Conservation (phyloP, 2,888 invertebrate species). For the Cephus pulcher region DNA sequence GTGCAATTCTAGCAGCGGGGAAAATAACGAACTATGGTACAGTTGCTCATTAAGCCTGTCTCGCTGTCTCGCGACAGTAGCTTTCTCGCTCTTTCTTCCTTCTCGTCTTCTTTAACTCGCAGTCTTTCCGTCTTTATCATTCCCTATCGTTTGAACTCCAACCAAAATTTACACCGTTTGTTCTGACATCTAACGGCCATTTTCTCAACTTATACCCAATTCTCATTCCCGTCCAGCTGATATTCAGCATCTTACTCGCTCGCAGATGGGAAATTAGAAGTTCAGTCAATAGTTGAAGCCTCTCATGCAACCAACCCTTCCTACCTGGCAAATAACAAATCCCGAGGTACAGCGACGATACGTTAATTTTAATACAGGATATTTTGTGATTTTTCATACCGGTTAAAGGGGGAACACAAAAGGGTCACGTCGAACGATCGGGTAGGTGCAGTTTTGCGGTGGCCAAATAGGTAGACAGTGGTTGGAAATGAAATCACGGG, state of each 20-base stretch:
- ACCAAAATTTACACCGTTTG: neutral
- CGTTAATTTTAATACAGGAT: neutral
- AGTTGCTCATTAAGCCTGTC: constrained; percentile 5
- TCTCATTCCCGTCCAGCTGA: neutral
- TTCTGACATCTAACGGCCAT: neutral
- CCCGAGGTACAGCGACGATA: neutral
- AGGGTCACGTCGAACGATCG: neutral
- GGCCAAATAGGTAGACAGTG: neutral
- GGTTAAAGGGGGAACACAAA: neutral
- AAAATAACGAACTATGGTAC: neutral
- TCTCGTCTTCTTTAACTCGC: neutral
- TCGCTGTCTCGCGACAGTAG: constrained; percentile 11
- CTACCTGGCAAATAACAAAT: neutral
- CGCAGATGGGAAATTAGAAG: neutral
- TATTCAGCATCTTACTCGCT: no score
- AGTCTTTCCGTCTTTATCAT: neutral
- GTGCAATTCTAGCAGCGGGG: neutral
- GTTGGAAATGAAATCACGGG: neutral
- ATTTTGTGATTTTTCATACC: neutral
- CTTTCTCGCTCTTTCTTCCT: neutral
- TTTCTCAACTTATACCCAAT: neutral
- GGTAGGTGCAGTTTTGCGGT: neutral
- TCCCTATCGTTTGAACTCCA: neutral
- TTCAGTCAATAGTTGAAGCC: neutral
- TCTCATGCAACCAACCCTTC: neutral